These are phyloP conservation scores for Acanthosoma haemorrhoidale DNA, from an alignment of 2,888 invertebrate species.

Conservation along the genomic window DNA sequence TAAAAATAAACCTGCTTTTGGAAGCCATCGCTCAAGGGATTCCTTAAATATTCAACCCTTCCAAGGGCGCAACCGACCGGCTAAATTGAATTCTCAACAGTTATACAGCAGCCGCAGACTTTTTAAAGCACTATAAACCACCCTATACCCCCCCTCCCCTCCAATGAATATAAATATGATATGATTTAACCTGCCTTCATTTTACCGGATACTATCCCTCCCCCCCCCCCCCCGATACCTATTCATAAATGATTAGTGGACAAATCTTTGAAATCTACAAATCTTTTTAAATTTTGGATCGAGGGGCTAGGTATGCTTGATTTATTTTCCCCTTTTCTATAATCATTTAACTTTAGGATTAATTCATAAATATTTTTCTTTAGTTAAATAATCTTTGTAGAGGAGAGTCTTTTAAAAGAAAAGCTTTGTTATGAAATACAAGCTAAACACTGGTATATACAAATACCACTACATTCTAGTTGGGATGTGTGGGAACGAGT, in stretches of 20 bases:
- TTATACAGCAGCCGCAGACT: background rate
- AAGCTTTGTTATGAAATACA: too few relatives aligned
- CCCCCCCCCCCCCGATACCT: background rate
- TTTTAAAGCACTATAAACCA: background rate
- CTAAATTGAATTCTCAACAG: background rate
- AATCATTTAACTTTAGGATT: too few relatives aligned
- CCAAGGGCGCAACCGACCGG: background rate
- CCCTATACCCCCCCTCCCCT: background rate
- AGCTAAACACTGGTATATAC: too few relatives aligned
- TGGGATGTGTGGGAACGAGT: too few relatives aligned
- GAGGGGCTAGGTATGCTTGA: too few relatives aligned
- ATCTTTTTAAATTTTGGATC: background rate
- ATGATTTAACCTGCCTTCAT: background rate
- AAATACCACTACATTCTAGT: too few relatives aligned
- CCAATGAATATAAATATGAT: slow-evolving; percentile 8
- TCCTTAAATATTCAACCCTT: background rate
- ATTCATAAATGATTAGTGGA: background rate
- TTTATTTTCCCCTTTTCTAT: too few relatives aligned
- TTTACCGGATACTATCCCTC: too few relatives aligned
- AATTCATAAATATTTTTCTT: too few relatives aligned
- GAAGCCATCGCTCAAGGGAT: background rate
- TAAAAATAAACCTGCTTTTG: background rate
- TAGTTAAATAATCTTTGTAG: too few relatives aligned
- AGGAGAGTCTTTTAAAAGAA: too few relatives aligned
- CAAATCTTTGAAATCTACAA: too few relatives aligned